phyloP scores from a whole-genome alignment of 2,113 vertebrate species.

The Hippocampus zosterae region DNA sequence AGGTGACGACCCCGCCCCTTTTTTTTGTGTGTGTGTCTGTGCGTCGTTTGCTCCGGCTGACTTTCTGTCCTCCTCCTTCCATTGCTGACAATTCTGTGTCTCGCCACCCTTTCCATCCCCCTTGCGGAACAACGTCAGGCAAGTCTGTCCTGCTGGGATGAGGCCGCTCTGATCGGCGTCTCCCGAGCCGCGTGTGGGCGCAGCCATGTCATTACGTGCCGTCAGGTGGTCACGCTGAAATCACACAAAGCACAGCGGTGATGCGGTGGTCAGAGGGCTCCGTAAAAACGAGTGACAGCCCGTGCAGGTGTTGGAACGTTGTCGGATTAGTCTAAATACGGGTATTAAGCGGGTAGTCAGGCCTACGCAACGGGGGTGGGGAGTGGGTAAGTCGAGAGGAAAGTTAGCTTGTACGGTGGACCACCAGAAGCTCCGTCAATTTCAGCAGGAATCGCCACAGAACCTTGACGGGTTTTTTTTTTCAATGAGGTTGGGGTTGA shows the following conservation, averaged over 20 bases:
- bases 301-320: conserved; percentile 53
- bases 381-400: background rate
- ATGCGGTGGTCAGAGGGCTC: conserved; percentile 20
- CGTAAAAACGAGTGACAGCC: conserved; percentile 29
- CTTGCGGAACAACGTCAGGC: conserved; percentile 39
- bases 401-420: background rate
- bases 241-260: conserved; percentile 41
- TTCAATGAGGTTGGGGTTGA: too few species aligned
- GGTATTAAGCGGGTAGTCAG: conserved; percentile 37
- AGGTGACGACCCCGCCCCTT: conserved; percentile 10
- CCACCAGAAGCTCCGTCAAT: background rate
- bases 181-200: conserved; percentile 47
- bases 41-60: background rate
- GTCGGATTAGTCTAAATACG: conserved; percentile 53
- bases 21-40: background rate
- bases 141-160: conserved; percentile 48
- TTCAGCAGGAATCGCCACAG: too few species aligned
- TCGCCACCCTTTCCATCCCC: conserved; percentile 20
- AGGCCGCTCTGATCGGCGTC: conserved; percentile 38
- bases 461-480: too few species aligned
- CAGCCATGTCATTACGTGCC: conserved; percentile 63
- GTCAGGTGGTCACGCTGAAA: conserved; percentile 55
- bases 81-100: conserved; percentile 16
- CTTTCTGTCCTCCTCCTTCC: conserved; percentile 1
- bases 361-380: conserved; percentile 18